Evolutionary conservation across 2,888 invertebrate genomes (phyloP).

Genomic region (Drosophila borealis): DNA sequence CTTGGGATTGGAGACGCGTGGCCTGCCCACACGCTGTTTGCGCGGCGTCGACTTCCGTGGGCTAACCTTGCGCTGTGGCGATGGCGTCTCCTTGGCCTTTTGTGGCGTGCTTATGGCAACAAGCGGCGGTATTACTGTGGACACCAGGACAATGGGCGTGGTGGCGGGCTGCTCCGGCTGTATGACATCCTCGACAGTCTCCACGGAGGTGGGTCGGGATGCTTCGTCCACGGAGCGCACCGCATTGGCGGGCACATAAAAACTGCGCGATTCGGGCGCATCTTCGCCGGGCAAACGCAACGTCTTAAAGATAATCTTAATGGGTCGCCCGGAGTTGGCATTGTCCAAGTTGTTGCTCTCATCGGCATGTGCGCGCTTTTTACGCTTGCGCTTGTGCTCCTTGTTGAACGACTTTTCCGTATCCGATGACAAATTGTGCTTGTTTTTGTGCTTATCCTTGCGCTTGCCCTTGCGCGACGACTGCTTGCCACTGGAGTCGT

Average conservation of each 20-base stretch:
- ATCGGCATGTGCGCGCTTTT: conserved; percentile 89
- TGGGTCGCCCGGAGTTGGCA: conserved; percentile 85
- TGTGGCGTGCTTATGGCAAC: conserved; percentile 24
- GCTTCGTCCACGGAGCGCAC: conserved; percentile 84
- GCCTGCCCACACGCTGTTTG: conserved; percentile 57
- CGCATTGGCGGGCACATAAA: conserved; percentile 89
- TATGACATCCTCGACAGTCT: conserved; percentile 82
- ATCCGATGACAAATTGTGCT: conserved; percentile 86
- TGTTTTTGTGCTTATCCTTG: conserved; percentile 91
- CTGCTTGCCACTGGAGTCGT: conserved; percentile 68
- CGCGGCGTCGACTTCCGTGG: conserved; percentile 79
- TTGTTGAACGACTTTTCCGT: conserved; percentile 88
- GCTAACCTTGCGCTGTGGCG: conserved; percentile 77
- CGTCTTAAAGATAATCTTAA: conserved; percentile 89
- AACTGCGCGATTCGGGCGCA: conserved; percentile 92
- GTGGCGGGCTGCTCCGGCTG: conserved; percentile 32
- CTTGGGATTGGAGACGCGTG: conserved; percentile 57
- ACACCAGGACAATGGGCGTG: conserved; percentile 16
- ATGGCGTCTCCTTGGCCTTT: conserved; percentile 35
- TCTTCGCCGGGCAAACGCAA: conserved; percentile 86
- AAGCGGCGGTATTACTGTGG: conserved; percentile 3
- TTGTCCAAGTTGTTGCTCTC: conserved; percentile 57
- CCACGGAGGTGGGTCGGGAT: conserved; percentile 84
- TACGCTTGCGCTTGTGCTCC: conserved; percentile 92
- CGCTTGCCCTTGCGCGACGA: conserved; percentile 88